Percentiles rank a stretch among this genome's conserved stretches.
These are phyloP conservation scores for Piaya cayana DNA, from an alignment of 2,113 vertebrate species.

Conservation along the genomic window DNA sequence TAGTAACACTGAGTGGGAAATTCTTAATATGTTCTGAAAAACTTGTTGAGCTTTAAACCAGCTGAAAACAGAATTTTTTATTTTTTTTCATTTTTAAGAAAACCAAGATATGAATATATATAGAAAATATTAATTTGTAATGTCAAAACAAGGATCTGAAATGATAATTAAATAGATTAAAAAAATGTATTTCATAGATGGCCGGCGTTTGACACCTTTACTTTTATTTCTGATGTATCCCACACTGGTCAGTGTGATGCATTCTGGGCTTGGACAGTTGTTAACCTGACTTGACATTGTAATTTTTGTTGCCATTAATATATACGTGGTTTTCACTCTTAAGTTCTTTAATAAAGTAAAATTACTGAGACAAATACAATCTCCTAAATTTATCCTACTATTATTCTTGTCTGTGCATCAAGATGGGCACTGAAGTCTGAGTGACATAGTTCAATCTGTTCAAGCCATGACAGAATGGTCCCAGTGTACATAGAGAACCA, in stretches of 20 bases:
- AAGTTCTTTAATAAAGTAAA: background rate
- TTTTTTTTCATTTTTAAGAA: constrained; percentile 16
- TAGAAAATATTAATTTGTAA: background rate
- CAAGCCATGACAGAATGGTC: background rate
- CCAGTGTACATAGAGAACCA: background rate
- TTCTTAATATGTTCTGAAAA: background rate
- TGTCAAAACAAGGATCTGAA: background rate
- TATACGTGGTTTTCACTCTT: background rate
- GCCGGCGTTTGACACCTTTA: background rate
- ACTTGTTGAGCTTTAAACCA: background rate
- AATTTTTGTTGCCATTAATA: background rate
- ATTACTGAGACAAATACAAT: background rate
- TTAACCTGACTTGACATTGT: background rate
- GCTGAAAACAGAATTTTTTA: background rate
- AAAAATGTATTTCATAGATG: accelerated
- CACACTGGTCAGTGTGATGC: background rate
- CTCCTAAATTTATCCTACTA: background rate
- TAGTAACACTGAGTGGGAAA: background rate
- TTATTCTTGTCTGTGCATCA: background rate
- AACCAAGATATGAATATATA: background rate
- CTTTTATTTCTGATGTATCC: background rate
- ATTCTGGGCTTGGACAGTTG: background rate
- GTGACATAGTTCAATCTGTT: background rate
- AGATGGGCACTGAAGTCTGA: background rate
- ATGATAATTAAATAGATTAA: background rate